Evolutionary conservation across 2,888 invertebrate species (phyloP).

Genomic region (Luffia ferchaultella): DNA sequence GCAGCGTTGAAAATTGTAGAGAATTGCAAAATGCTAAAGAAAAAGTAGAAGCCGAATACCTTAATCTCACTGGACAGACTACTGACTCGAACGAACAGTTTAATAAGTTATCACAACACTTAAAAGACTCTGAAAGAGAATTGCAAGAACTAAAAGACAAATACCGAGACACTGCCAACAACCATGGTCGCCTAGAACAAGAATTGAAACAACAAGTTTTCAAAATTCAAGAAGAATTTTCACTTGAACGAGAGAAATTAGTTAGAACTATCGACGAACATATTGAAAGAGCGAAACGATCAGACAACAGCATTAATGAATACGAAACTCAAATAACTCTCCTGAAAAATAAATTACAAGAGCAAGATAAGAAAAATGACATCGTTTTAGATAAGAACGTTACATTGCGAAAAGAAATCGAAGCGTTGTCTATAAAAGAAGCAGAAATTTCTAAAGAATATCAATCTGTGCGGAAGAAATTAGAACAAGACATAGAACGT

Average conservation of each 20-base stretch:
- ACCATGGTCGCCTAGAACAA: constrained; percentile 50
- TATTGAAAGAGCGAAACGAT: constrained; percentile 37
- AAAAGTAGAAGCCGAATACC: constrained; percentile 66
- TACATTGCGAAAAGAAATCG: constrained; percentile 47
- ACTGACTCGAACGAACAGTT: constrained; percentile 69
- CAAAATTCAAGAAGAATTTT: constrained; percentile 48
- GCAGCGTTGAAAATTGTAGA: constrained; percentile 62
- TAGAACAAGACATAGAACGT: constrained; percentile 51
- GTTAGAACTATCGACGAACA: constrained; percentile 39
- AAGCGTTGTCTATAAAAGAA: constrained; percentile 41
- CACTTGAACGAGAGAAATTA: constrained; percentile 40
- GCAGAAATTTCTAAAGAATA: constrained; percentile 40
- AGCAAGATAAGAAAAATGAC: constrained; percentile 36
- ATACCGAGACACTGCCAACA: constrained; percentile 44
- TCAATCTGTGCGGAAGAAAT: constrained; percentile 38
- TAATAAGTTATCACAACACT: constrained; percentile 58
- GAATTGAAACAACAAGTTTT: constrained; percentile 54
- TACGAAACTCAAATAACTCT: constrained; percentile 31
- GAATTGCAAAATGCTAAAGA: constrained; percentile 65
- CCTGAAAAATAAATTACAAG: constrained; percentile 31
- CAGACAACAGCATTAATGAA: constrained; percentile 41
- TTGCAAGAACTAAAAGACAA: constrained; percentile 58
- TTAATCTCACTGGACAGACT: constrained; percentile 64
- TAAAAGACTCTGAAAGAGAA: constrained; percentile 66
- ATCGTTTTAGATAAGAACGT: constrained; percentile 48